Conservation (phyloP, 23 tunicate genomes). For the Styela clava region DNA sequence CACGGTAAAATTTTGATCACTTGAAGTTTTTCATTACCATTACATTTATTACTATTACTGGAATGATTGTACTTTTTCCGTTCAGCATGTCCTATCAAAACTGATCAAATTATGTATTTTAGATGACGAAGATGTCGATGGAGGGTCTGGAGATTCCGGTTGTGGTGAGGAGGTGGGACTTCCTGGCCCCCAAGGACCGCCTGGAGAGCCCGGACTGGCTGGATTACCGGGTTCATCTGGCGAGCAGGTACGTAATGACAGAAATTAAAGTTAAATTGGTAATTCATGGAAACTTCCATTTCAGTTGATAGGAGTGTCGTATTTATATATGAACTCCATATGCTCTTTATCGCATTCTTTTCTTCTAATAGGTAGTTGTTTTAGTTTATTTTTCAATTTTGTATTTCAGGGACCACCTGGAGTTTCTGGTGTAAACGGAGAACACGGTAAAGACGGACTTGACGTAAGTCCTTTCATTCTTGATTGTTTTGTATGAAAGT, state of each 20-base stretch:
- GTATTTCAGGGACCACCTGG: conserved; percentile 7
- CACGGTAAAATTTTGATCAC: no score
- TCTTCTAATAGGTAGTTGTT: no score
- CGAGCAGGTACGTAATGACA: neutral
- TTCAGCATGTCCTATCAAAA: no score
- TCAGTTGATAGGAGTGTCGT: no score
- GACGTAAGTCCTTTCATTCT: neutral
- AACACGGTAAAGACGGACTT: neutral
- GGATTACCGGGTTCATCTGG: conserved; percentile 1
- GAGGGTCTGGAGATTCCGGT: neutral
- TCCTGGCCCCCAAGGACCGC: neutral
- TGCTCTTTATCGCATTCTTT: no score
- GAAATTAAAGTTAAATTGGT: neutral
- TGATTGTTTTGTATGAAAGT: neutral
- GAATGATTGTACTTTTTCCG: no score
- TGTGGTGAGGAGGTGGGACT: neutral
- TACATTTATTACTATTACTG: no score
- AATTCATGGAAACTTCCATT: no score
- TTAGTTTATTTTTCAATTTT: no score
- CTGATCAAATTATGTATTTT: no score
- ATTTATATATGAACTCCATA: no score
- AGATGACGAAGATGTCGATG: conserved; percentile 9
- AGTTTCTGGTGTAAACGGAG: neutral
- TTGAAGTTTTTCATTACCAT: no score
- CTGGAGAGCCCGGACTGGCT: neutral